Evolutionary conservation across 2,113 vertebrate genomes (phyloP).

Genomic region (Prochilodus magdalenae): DNA sequence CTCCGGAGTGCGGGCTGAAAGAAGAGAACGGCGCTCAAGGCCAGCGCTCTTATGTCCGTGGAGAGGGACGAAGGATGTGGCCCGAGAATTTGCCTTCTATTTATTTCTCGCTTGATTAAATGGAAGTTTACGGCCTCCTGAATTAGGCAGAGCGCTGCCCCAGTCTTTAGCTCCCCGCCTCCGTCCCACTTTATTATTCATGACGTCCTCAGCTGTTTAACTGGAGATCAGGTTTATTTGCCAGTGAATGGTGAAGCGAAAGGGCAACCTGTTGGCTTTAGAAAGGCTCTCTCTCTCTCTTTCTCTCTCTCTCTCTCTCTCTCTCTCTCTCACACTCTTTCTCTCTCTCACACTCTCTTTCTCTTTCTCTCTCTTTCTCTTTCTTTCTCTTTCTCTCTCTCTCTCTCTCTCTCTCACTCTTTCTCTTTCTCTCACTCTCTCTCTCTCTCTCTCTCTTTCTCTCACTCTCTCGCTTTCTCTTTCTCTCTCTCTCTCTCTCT

Average conservation of each 20-base stretch:
- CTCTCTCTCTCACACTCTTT: neutral
- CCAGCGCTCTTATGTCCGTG: neutral
- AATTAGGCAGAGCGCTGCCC: neutral
- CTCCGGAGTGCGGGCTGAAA: neutral
- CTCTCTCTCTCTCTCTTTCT: neutral
- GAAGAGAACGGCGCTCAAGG: neutral
- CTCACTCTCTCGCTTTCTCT: too few relatives aligned
- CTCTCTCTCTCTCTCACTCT: neutral
- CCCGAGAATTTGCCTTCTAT: neutral
- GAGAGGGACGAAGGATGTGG: neutral
- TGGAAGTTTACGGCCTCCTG: neutral
- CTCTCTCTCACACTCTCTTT: neutral
- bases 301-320: neutral
- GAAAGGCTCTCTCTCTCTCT: neutral
- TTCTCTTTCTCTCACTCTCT: neutral
- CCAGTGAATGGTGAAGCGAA: neutral
- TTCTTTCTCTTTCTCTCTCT: neutral
- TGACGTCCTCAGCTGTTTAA: slow-evolving; percentile 26
- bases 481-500: neutral
- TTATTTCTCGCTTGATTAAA: slow-evolving; percentile 10
- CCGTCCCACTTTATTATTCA: slow-evolving; percentile 39
- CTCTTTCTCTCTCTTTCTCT: neutral
- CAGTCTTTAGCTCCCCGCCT: neutral
- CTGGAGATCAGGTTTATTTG: slow-evolving; percentile 47
- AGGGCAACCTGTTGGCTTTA: slow-evolving; percentile 37